Evolutionary conservation across 2,888 invertebrate genomes (phyloP).

Genomic region (Tanypteryx hageni): DNA sequence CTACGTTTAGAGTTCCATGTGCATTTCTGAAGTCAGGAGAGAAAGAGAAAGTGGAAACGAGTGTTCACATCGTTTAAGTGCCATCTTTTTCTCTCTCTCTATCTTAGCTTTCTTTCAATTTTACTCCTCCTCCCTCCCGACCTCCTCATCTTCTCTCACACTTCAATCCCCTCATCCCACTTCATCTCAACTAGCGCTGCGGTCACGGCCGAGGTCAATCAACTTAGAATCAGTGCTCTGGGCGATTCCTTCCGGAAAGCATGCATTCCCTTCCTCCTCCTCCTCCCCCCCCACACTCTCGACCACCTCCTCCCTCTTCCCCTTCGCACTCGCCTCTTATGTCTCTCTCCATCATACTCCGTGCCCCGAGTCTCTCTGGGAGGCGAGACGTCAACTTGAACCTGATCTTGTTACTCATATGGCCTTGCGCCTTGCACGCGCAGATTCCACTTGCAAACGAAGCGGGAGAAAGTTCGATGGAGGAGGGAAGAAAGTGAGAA

Average conservation of each 20-base stretch:
- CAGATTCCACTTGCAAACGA: constrained; percentile 40
- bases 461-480: neutral
- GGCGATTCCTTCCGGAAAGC: constrained; percentile 63
- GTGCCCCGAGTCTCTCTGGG: constrained; percentile 2
- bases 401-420: constrained; percentile 31
- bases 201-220: constrained; percentile 62
- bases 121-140: neutral
- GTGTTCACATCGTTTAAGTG: neutral
- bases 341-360: constrained; percentile 1
- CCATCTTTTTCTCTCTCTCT: neutral
- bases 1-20: neutral
- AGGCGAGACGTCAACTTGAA: neutral
- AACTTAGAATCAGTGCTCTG: constrained; percentile 56
- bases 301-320: neutral
- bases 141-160: neutral
- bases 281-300: neutral
- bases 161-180: constrained; percentile 3
- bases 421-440: constrained; percentile 55
- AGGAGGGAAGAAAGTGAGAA: no score
- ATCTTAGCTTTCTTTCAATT: no score
- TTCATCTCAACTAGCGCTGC: neutral
- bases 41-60: constrained; percentile 54
- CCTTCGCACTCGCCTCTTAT: neutral
- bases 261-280: neutral
- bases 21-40: neutral